Evolutionary conservation across 2,113 vertebrate species (phyloP), one percentile per base, ranked within the genome.

Genomic region (Myiopsitta monachus): DNA sequence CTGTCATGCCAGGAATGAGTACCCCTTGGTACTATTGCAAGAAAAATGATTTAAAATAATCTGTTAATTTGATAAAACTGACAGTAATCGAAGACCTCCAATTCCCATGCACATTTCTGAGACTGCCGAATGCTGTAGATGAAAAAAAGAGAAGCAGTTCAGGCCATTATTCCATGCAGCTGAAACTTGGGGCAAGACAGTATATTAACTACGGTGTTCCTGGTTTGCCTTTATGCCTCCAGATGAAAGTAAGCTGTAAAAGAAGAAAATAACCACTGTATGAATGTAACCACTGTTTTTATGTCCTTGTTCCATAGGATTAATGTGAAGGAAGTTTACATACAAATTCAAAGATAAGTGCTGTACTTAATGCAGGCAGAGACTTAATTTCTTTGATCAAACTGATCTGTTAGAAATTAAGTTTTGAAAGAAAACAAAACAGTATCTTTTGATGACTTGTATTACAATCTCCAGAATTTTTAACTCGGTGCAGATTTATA

Each of bases 241-340:
- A 41, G 44, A 84, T 86, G 88, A 97, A 97, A 96, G 94, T 89
- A 88, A 94, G 24, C 80, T 95, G 92, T 96, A 90, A 96, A 92
- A 94, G 88, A 94, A 94, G 77, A 87, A 93, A 92, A 78, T n/a
- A 59, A 59, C 33, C 57, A 36, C 33, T 59, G 18, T 70, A 62
- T 90, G 77, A 96, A 88, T 84, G 66, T 95, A 93, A 88, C 57
- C 86, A 92, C 92, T 88, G 61, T 94, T 95, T 92, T 93, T 95
- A 75, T 66, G 55, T 94, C 68, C 82, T 87, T 94, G 22, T 55
- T 70, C 87, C n/a, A 11, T 93, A 94, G 88, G 62, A 83, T 95
- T 97, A 91, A 30, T 63, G 23, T 85, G 57, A 77, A 92, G 83
- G 43, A 97, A 93, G 24, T 55, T 69, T 84, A 61, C 84, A 21